A percentile compares a stretch with the other conserved stretches of the same genome.
These are phyloP conservation scores for Pseudomyrmex dendroicus DNA, from an alignment of 1,140 invertebrate genomes.

Conservation along the genomic window DNA sequence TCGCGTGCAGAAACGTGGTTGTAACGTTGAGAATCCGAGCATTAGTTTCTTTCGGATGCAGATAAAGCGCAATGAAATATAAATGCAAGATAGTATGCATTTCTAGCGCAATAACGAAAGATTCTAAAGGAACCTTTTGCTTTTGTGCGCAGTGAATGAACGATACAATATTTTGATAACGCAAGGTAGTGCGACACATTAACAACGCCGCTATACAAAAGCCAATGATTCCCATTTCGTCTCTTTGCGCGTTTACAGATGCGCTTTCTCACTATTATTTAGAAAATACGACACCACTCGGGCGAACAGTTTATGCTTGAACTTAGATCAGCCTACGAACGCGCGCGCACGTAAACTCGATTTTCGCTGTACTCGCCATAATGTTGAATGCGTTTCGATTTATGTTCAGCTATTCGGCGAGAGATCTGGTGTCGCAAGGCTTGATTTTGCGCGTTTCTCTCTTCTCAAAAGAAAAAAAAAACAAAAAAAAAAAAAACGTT, in stretches of 20 bases:
- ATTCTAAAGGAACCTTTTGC: constrained; percentile 20
- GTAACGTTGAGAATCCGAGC: not conserved
- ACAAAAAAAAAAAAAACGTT: not conserved
- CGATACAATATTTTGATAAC: constrained; percentile 19
- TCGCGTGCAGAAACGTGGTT: constrained; percentile 32
- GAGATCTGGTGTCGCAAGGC: constrained; percentile 20
- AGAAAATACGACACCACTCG: constrained; percentile 12
- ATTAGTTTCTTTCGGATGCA: constrained; percentile 49
- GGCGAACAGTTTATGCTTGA: constrained; percentile 44
- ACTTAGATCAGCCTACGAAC: constrained; percentile 33
- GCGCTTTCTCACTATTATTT: constrained; percentile 1
- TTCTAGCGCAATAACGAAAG: constrained; percentile 36
- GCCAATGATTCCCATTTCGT: constrained; percentile 1
- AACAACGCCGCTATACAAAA: constrained; percentile 27
- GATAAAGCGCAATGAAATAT: constrained; percentile 35
- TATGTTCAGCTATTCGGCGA: not conserved
- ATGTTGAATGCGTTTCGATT: constrained; percentile 55
- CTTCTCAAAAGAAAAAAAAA: not conserved
- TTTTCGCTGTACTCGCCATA: constrained; percentile 42
- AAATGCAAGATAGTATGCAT: constrained; percentile 41
- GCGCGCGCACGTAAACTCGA: constrained; percentile 34
- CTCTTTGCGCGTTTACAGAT: not conserved
- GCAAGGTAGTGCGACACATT: not conserved
- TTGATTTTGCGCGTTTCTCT: not conserved
- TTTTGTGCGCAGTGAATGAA: constrained; percentile 6